These are phyloP conservation scores for Pseudachorutes palmiensis DNA, from an alignment of 1,140 invertebrate species.

Conservation along the genomic window DNA sequence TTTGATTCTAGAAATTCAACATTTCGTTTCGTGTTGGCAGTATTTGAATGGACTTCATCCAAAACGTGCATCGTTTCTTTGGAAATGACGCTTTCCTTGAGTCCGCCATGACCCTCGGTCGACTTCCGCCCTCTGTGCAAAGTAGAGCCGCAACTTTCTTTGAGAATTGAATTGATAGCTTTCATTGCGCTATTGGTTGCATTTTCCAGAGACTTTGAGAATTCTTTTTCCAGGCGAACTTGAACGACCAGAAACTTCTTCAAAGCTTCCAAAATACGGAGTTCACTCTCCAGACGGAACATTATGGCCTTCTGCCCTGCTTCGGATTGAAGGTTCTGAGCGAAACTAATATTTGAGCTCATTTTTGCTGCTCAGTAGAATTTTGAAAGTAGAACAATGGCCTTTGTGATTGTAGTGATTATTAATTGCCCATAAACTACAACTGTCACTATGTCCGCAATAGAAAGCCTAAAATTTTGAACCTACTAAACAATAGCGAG, in stretches of 20 bases:
- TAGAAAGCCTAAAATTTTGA: too few relatives aligned
- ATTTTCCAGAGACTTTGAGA: constrained; percentile 21
- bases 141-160: neutral
- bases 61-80: constrained; percentile 26
- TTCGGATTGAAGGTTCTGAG: constrained; percentile 34
- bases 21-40: constrained; percentile 30
- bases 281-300: constrained; percentile 32
- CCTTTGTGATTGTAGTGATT: neutral
- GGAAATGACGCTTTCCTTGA: neutral
- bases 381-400: neutral
- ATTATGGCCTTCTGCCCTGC: constrained; percentile 33
- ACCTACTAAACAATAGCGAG: too few relatives aligned
- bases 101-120: too few relatives aligned
- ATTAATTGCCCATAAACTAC: too few relatives aligned
- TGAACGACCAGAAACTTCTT: constrained; percentile 31
- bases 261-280: constrained; percentile 31
- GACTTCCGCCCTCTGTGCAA: neutral
- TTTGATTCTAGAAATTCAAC: constrained; percentile 28
- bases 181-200: constrained; percentile 31
- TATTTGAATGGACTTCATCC: constrained; percentile 29
- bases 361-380: constrained; percentile 16
- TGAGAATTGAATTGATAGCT: constrained; percentile 16
- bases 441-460: too few relatives aligned
- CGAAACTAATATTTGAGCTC: constrained; percentile 37
- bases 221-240: constrained; percentile 30